These are phyloP conservation scores for Oscheius sp. DNA, from an alignment of 2,888 invertebrate species.

Conservation along the genomic window DNA sequence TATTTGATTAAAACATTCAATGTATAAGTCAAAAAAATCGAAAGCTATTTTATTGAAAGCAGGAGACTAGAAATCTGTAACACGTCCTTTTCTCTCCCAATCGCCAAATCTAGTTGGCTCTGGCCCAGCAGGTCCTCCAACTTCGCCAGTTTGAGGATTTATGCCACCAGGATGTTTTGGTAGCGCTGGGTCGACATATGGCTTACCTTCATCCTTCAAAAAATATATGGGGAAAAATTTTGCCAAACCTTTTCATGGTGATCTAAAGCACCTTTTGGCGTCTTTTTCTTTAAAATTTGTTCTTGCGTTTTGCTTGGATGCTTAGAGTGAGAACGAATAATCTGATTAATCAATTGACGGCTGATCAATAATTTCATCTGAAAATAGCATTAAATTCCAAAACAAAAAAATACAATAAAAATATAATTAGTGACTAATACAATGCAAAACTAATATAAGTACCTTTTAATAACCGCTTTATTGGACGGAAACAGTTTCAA, in stretches of 20 bases:
- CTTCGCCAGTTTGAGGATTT: constrained; percentile 90
- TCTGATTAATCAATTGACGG: not conserved
- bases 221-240: not conserved
- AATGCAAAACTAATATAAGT: constrained; percentile 1
- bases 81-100: constrained; percentile 98
- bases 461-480: too few relatives aligned
- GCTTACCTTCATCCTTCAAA: constrained; percentile 73
- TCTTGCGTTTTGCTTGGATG: constrained; percentile 34
- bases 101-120: constrained; percentile 99
- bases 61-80: constrained; percentile 83
- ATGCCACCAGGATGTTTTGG: constrained; percentile 84
- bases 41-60: not conserved
- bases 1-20: not conserved
- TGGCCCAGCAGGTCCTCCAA: constrained; percentile 78
- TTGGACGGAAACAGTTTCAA: constrained; percentile 5
- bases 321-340: not conserved
- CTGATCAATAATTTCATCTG: not conserved
- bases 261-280: constrained; percentile 54
- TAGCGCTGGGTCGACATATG: constrained; percentile 85
- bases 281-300: constrained; percentile 51
- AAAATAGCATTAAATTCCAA: not conserved
- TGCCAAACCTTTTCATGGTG: not conserved
- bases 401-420: not conserved
- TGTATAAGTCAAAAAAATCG: not conserved
- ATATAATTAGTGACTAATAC: not conserved